Percentiles rank a stretch among this genome's conserved stretches.
Evolutionary conservation across 1,140 invertebrate genomes (phyloP).

Genomic region (Pseudomyrmex gracilis): DNA sequence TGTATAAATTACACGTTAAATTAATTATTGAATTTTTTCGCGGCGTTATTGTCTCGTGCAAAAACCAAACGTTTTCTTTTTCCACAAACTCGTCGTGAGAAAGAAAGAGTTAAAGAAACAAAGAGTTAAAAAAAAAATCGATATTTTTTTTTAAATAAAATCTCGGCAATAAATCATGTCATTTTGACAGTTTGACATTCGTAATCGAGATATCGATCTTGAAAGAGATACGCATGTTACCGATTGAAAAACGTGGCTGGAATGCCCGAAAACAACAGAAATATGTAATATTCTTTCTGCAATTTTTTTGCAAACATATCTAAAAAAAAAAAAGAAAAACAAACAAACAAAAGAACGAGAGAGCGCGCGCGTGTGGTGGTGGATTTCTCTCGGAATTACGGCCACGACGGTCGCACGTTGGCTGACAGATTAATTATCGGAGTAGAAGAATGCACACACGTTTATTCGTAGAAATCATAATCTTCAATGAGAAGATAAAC

Average conservation of each 20-base stretch:
- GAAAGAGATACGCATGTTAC: conserved; percentile 21
- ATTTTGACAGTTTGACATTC: conserved; percentile 18
- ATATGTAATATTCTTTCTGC: conserved; percentile 9
- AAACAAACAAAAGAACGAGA: neutral
- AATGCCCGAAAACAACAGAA: neutral
- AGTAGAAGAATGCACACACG: too few relatives aligned
- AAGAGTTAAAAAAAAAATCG: neutral
- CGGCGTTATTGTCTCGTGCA: neutral
- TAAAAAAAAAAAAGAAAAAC: neutral
- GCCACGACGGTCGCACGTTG: too few relatives aligned
- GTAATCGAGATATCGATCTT: conserved; percentile 29
- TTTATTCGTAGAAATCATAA: too few relatives aligned
- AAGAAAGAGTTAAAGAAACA: conserved; percentile 29
- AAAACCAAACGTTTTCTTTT: neutral
- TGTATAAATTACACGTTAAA: neutral
- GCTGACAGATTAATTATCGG: too few relatives aligned
- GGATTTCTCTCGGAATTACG: too few relatives aligned
- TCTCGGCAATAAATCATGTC: conserved; percentile 40
- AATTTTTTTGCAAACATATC: neutral
- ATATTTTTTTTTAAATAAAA: neutral
- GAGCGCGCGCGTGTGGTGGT: too few relatives aligned
- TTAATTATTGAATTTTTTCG: neutral
- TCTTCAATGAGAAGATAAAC: too few relatives aligned
- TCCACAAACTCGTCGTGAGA: neutral
- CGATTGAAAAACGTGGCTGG: conserved; percentile 34